Conservation (phyloP, 1,140 invertebrate species). For the Gerris buenoi region DNA sequence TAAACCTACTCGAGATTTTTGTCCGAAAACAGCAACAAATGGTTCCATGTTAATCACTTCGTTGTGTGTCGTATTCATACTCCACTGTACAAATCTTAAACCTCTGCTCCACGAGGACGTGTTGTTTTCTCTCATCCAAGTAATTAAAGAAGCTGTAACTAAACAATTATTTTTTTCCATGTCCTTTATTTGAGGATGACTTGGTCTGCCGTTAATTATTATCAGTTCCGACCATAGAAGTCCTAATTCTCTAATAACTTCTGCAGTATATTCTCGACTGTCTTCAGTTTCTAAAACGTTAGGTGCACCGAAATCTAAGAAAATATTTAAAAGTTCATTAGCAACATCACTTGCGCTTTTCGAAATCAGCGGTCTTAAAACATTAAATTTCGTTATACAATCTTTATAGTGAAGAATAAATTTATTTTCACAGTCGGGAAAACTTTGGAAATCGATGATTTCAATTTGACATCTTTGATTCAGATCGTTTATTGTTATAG, state of each 20-base stretch:
- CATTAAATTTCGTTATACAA: neutral
- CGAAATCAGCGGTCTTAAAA: neutral
- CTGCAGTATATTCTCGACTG: neutral
- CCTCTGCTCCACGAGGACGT: neutral
- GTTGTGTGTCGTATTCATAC: neutral
- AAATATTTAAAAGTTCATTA: neutral
- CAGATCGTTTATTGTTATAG: no score
- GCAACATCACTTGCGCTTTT: neutral
- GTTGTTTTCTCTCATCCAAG: neutral
- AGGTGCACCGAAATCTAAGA: neutral
- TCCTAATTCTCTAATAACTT: neutral
- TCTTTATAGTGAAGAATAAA: neutral
- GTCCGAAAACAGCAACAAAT: neutral
- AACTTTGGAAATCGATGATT: neutral
- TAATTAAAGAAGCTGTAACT: neutral
- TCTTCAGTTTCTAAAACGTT: neutral
- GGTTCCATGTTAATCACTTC: neutral
- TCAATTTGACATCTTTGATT: neutral
- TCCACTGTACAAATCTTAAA: neutral
- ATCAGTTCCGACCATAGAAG: neutral
- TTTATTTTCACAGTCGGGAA: neutral
- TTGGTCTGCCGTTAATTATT: neutral
- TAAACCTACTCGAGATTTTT: neutral
- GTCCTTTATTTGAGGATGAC: neutral
- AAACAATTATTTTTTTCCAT: neutral